Evolutionary conservation across 2,888 invertebrate genomes (phyloP).

Genomic region (Lomographa bimaculata): DNA sequence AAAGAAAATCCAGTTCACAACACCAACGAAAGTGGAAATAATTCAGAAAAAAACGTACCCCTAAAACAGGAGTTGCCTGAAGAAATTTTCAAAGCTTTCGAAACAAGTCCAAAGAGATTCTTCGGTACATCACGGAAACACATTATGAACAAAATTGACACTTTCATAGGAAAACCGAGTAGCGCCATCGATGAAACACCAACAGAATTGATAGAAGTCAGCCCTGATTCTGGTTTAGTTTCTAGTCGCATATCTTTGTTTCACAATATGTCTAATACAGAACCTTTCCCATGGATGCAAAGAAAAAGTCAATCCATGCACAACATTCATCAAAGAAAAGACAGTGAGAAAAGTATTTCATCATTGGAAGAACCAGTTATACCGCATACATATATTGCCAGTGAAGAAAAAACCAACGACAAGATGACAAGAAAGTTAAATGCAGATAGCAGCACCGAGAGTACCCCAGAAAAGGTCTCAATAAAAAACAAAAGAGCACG

Average conservation of each 20-base stretch:
- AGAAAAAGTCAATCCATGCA: slow-evolving; percentile 62
- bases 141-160: slow-evolving; percentile 74
- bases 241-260: slow-evolving; percentile 77
- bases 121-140: slow-evolving; percentile 76
- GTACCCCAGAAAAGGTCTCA: slow-evolving; percentile 25
- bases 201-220: slow-evolving; percentile 43
- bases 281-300: slow-evolving; percentile 52
- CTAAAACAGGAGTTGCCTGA: slow-evolving; percentile 72
- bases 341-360: slow-evolving; percentile 37
- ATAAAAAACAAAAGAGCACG: slow-evolving; percentile 55
- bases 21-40: slow-evolving; percentile 13
- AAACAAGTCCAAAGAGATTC: slow-evolving; percentile 77
- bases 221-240: slow-evolving; percentile 69
- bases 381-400: slow-evolving; percentile 3
- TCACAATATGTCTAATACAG: slow-evolving; percentile 68
- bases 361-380: slow-evolving; percentile 23
- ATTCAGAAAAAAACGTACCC: slow-evolving; percentile 24
- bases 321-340: slow-evolving; percentile 53
- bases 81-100: slow-evolving; percentile 76
- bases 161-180: slow-evolving; percentile 64
- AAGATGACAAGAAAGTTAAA: slow-evolving; percentile 5
- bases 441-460: slow-evolving; percentile 27
- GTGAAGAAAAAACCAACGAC: slow-evolving; percentile 11
- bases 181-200: slow-evolving; percentile 44
- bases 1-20: slow-evolving; percentile 3